Conservation (phyloP, 1,140 invertebrate species). For the Caenorhabditis elegans region WBcel235 BX284606.5:7369501-7370000, state of each 20-base stretch:
- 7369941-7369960: too few species aligned
- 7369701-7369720: too few species aligned
- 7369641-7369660: too few species aligned
- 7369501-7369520: neutral
- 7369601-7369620: too few species aligned
- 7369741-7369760: too few species aligned
- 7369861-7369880: neutral
- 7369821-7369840: neutral
- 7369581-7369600: neutral
- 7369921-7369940: too few species aligned
- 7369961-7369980: too few species aligned
- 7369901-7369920: neutral
- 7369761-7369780: too few species aligned
- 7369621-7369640: too few species aligned
- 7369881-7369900: neutral
- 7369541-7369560: neutral
- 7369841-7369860: neutral
- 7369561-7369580: neutral
- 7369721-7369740: too few species aligned
- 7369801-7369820: neutral
- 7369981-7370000: neutral
- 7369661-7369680: too few species aligned
- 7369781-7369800: neutral
- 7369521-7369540: neutral
- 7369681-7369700: too few species aligned